phyloP scores from a whole-genome alignment of 2,113 vertebrate genomes.

The Prunella fulvescens region DNA sequence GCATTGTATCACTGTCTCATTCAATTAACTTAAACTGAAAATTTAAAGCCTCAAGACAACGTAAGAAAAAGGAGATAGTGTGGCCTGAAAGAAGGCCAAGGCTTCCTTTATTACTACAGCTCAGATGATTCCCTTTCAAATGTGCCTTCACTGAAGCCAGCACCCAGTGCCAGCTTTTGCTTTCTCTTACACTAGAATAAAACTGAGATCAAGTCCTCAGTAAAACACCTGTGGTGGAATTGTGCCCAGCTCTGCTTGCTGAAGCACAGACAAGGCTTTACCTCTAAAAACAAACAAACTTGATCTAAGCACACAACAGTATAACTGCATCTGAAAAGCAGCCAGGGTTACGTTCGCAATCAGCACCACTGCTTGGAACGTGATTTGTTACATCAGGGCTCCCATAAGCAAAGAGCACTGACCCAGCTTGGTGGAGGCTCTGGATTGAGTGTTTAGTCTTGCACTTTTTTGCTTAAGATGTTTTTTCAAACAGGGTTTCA shows the following conservation, averaged over 20 bases:
- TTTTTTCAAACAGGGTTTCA: neutral
- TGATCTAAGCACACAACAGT: slow-evolving; percentile 9
- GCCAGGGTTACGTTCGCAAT: neutral
- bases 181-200: neutral
- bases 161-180: neutral
- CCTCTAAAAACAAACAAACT: slow-evolving; percentile 50
- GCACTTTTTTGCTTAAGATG: neutral
- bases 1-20: slow-evolving; percentile 66
- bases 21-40: slow-evolving; percentile 69
- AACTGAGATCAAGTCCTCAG: neutral
- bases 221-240: slow-evolving; percentile 41
- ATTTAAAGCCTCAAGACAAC: slow-evolving; percentile 52
- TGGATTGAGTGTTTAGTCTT: slow-evolving; percentile 31
- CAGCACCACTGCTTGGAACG: neutral
- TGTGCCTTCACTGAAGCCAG: neutral
- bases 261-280: slow-evolving; percentile 4
- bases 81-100: neutral
- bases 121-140: neutral
- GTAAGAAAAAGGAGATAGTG: neutral
- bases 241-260: neutral
- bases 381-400: slow-evolving; percentile 32
- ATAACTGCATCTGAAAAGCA: slow-evolving; percentile 29
- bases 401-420: slow-evolving; percentile 22
- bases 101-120: neutral
- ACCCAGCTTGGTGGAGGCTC: slow-evolving; percentile 33